Evolutionary conservation across 2,888 invertebrate species (phyloP).

Genomic region (Trichopria drosophilae): DNA sequence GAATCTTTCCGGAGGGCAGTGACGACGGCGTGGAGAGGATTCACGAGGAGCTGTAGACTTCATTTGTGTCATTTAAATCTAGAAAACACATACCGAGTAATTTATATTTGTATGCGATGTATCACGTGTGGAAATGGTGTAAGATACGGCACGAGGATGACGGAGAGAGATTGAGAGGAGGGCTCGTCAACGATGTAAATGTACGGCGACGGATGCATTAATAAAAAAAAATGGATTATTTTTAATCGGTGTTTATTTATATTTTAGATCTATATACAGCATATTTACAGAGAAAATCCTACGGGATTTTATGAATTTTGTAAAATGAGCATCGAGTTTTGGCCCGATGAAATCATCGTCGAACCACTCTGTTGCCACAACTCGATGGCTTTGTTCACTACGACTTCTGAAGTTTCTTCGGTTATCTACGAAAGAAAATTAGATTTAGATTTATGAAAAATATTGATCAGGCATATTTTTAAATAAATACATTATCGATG

Average conservation of each 20-base stretch:
- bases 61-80: slow-evolving; percentile 25
- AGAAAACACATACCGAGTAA: slow-evolving; percentile 34
- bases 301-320: slow-evolving; percentile 38
- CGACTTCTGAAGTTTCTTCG: slow-evolving; percentile 78
- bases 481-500: slow-evolving; percentile 66
- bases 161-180: slow-evolving; percentile 23
- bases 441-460: slow-evolving; percentile 22
- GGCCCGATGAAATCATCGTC: slow-evolving; percentile 54
- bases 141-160: slow-evolving; percentile 30
- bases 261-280: slow-evolving; percentile 14
- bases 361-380: slow-evolving; percentile 82
- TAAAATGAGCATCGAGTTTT: slow-evolving; percentile 45
- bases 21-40: no score
- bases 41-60: no score
- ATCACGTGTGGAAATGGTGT: slow-evolving; percentile 36
- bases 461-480: slow-evolving; percentile 3
- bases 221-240: slow-evolving; percentile 57
- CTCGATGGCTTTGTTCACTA: slow-evolving; percentile 84
- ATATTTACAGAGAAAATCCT: slow-evolving; percentile 23
- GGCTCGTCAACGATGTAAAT: slow-evolving; percentile 49
- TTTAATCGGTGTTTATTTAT: slow-evolving; percentile 50
- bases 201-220: slow-evolving; percentile 53
- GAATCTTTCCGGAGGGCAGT: no score
- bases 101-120: slow-evolving; percentile 40
- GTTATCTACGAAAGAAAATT: slow-evolving; percentile 66